Percentiles rank a stretch among this genome's conserved stretches.
These are phyloP conservation scores for Tachysurus fulvidraco DNA, from an alignment of 2,113 vertebrate genomes.

Conservation along the genomic window DNA sequence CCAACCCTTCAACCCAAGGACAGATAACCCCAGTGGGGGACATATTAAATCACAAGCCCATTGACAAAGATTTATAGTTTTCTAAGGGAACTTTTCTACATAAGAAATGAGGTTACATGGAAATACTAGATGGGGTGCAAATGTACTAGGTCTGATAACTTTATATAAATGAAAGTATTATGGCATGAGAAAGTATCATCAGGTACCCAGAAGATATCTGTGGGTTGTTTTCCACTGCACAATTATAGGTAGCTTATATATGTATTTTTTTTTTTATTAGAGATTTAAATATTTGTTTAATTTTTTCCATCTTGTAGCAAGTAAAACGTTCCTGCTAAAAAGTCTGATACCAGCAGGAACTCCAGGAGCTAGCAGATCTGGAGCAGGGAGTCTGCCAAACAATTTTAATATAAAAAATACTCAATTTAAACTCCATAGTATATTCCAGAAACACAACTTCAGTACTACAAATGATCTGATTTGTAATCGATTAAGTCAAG, in stretches of 20 bases:
- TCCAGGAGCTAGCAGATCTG: neutral
- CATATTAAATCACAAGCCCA: slow-evolving; percentile 99
- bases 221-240: slow-evolving; percentile 17
- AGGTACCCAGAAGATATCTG: slow-evolving; percentile 12
- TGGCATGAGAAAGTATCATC: slow-evolving; percentile 30
- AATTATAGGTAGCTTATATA: neutral
- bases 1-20: slow-evolving; percentile 99
- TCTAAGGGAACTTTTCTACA: slow-evolving; percentile 45
- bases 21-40: slow-evolving; percentile 99
- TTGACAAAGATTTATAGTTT: slow-evolving; percentile 52
- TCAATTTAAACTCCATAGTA: neutral
- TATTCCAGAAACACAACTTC: neutral
- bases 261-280: neutral
- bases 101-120: slow-evolving; percentile 49
- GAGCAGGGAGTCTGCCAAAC: neutral
- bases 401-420: neutral
- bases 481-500: neutral
- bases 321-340: neutral
- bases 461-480: neutral
- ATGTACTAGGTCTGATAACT: slow-evolving; percentile 11
- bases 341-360: neutral
- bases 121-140: slow-evolving; percentile 43
- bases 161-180: neutral
- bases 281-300: neutral
- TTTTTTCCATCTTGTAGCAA: neutral